Base-by-base conservation (phyloP, 2,888 invertebrate species). In the Noctua comes region DNA sequence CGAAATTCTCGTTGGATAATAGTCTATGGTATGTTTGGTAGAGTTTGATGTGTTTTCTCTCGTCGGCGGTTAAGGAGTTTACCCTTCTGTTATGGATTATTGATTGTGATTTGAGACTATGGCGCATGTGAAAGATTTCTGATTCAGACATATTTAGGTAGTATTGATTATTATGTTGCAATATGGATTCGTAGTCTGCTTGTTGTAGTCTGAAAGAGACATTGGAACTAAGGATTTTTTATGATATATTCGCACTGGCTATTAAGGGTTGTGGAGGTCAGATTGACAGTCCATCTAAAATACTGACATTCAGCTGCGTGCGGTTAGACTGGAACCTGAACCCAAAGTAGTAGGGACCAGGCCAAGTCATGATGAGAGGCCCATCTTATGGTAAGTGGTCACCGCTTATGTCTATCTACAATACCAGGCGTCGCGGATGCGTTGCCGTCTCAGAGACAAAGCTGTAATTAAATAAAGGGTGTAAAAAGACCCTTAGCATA, bases 151-250 rank as follows among this genome's bases (percentile, higher is more conserved):
- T 57, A 8, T 84, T 86, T 1, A 73, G 21, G 48, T 4, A 31
- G 0, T 54, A 31, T 40, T 36, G 27, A 7, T 62, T n/a, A 16
- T 80, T 75, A 0, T 82, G 71, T 24, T 83, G 68, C 3, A 91
- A 40, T 3, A 91, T 51, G 27, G 77, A 79, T 16, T 86, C 78
- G 71, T 91, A 91, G 57, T 93, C 93, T 18, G 65, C 71, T 21
- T 88, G 36, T 89, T 90, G 90, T 78, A 93, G 80, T 79, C 93
- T 93, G 90, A 88, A 83, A 74, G 11, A 7, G 21, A 57, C 5
- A 65, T 46, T 7, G 18, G 11, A 46, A 16, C 24, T 43, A 13
- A 11, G 21, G 24, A 8, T 24, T 21, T 36, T 36, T 10, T 36
- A 31, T 31, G n/a, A n/a, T n/a, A 57, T 13, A 10, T 24, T 54